These are phyloP conservation scores for Salminus brasiliensis DNA, from an alignment of 2,113 vertebrate species.

Conservation along the genomic window DNA sequence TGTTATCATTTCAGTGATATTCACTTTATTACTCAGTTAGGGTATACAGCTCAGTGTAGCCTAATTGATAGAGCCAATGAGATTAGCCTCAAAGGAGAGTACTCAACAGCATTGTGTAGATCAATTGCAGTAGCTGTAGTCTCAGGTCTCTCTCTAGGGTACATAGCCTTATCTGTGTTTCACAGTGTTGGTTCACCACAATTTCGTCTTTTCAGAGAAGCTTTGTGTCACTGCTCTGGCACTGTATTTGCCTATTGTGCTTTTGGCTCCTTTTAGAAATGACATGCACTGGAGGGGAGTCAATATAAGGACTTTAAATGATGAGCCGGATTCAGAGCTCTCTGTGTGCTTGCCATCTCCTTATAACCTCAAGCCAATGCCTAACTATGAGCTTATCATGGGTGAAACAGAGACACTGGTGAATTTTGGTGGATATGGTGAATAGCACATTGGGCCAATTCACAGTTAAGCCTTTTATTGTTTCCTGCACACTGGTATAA, in stretches of 20 bases:
- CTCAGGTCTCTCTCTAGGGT: not conserved
- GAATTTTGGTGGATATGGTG: conserved; percentile 19
- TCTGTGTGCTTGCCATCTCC: not conserved
- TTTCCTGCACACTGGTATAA: not conserved
- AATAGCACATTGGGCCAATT: not conserved
- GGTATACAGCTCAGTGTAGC: not conserved
- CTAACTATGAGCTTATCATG: conserved; percentile 30
- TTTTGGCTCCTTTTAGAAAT: not conserved
- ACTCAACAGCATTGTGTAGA: not conserved
- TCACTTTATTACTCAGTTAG: not conserved
- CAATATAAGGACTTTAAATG: not conserved
- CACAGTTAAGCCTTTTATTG: not conserved
- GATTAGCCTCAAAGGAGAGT: not conserved
- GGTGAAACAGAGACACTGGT: conserved; percentile 18
- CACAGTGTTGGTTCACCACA: not conserved
- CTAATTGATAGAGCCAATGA: not conserved
- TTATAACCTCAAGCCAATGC: not conserved
- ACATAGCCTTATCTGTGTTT: not conserved
- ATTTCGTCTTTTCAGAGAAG: not conserved
- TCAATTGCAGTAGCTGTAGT: not conserved
- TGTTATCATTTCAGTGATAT: too few relatives aligned
- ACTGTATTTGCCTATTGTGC: not conserved
- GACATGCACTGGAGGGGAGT: not conserved
- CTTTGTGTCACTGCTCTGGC: not conserved
- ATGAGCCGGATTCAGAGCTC: not conserved